Percentiles rank a stretch among this genome's conserved stretches.
phyloP scores from a whole-genome alignment of 1,140 invertebrate genomes.

The Agrypnia vestita region DNA sequence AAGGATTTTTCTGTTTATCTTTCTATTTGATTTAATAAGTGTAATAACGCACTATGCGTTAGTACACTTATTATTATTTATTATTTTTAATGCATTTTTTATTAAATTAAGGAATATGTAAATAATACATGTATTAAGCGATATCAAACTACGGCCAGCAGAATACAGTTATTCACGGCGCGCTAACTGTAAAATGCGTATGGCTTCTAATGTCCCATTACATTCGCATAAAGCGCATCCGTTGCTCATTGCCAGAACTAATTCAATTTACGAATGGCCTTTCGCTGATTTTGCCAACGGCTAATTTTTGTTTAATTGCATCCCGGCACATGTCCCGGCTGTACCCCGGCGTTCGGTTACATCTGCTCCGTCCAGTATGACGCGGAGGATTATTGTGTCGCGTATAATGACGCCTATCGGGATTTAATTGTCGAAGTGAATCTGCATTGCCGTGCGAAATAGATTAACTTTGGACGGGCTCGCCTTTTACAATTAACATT shows the following conservation, averaged over 20 bases:
- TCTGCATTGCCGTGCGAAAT: slow-evolving; percentile 43
- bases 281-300: slow-evolving; percentile 48
- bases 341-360: slow-evolving; percentile 5
- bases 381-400: slow-evolving; percentile 36
- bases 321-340: neutral
- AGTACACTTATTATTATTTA: no score
- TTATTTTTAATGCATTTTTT: no score
- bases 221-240: slow-evolving; percentile 31
- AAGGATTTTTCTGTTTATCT: no score
- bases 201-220: neutral
- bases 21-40: no score
- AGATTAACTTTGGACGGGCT: slow-evolving; percentile 37
- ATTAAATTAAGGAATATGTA: no score
- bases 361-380: slow-evolving; percentile 27
- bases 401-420: slow-evolving; percentile 44
- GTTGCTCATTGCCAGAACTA: slow-evolving; percentile 41
- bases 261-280: slow-evolving; percentile 53
- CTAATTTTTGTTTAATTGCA: slow-evolving; percentile 59
- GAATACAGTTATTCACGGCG: no score
- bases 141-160: no score
- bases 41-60: no score
- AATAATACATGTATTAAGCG: no score
- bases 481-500: slow-evolving; percentile 33
- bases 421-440: slow-evolving; percentile 58
- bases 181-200: no score